Conservation (phyloP, 2,113 vertebrate genomes). For the Atrichornis clamosus region DNA sequence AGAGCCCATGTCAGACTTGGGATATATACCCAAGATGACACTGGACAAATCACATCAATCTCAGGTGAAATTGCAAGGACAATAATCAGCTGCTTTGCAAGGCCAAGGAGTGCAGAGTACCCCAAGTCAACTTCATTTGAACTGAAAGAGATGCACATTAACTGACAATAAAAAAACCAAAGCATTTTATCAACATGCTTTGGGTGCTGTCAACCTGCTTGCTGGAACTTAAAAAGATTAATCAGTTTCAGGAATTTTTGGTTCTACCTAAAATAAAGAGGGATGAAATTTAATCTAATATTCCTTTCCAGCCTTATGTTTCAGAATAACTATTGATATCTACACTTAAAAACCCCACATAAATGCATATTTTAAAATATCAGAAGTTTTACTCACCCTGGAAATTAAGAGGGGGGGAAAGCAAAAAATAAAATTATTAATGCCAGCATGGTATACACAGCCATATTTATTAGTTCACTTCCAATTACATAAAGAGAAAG, state of each 20-base stretch:
- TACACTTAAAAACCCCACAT: not conserved
- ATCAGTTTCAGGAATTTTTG: not conserved
- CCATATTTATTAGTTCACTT: constrained; percentile 35
- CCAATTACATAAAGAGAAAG: constrained; percentile 44
- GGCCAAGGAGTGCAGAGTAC: not conserved
- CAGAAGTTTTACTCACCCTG: not conserved
- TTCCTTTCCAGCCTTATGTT: not conserved
- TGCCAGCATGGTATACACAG: not conserved
- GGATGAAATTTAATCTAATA: not conserved
- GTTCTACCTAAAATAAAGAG: not conserved
- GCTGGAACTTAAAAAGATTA: not conserved
- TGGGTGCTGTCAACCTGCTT: not conserved
- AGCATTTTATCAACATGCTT: not conserved
- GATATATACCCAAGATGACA: not conserved
- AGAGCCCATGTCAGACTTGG: not conserved
- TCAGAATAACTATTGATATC: not conserved
- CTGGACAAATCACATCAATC: not conserved
- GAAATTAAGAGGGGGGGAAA: not conserved
- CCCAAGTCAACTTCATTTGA: not conserved
- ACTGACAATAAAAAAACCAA: not conserved
- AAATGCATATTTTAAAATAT: not conserved
- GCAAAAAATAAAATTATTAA: not conserved
- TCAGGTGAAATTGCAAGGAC: not conserved
- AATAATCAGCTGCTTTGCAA: not conserved
- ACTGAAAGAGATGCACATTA: not conserved